Evolutionary conservation across 92 coral and sea anemone species (phyloP), one percentile per base, ranked within the genome.

Genomic region (Phenganax stokvisi): DNA sequence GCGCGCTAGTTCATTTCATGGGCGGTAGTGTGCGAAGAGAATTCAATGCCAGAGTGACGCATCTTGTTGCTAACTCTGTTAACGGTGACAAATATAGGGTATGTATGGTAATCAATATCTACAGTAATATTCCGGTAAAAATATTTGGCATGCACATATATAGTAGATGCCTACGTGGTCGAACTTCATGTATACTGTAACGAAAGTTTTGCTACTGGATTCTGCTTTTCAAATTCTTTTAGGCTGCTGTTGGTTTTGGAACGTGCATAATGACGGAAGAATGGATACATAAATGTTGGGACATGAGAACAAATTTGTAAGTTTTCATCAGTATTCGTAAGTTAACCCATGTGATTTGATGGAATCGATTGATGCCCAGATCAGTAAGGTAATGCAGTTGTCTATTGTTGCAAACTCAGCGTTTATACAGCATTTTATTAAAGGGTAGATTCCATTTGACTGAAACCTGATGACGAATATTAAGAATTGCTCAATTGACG

Each of bases 161-260:
- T 37, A 37, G 2, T 37, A 37, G 47, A 37, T 37, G 47, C 47
- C 47, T 37, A 37, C 47, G 47, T 20, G 25, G 25, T 20, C 25
- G 25, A 20, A 20, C 25, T 20, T 65, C 71, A 11, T 65, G 71
- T 65, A 17, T 6, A 10, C 31, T 10, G 25, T 20, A 20, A 20
- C 25, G 25, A 20, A 20, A 20, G 25, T 20, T 20, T 20, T 20
- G 25, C 25, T 20, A 20, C 25, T 20, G 25, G 25, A 20, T 20
- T 20, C 25, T 20, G 25, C 25, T 20, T 20, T 20, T 56, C 8
- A 76, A 15, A 25, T 29, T 63, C 6, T 20, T 69, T 2, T 65
- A 96, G 99, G 85, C 96, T 90, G 99, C 99, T 9, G 99, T 96
- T 9, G 89, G 97, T 29, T 86, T 96, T 80, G 99, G 99, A 75